phyloP scores from a whole-genome alignment of 2,113 vertebrate genomes.

The Lepisosteus osseus region DNA sequence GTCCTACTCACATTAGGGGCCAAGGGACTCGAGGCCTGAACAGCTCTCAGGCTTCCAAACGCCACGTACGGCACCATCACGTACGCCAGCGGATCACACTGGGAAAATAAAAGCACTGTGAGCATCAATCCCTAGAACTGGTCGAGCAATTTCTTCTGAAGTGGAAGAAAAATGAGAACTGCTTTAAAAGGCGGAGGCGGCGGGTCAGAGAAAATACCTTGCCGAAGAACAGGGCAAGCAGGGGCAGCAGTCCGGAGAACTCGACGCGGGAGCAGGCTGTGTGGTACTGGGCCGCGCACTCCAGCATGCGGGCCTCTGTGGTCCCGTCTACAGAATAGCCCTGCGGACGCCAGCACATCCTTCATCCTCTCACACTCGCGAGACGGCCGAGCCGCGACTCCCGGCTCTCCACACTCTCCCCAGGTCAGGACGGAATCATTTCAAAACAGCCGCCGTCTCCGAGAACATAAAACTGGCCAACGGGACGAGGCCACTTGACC shows the following conservation, averaged over 20 bases:
- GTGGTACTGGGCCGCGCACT: conserved; percentile 66
- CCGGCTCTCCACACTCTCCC: no score
- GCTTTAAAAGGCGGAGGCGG: no score
- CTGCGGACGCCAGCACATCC: conserved; percentile 41
- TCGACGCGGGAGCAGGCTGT: conserved; percentile 51
- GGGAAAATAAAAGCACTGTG: not conserved
- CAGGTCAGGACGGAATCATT: no score
- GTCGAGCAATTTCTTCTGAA: no score
- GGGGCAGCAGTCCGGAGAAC: conserved; percentile 59
- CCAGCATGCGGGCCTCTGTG: conserved; percentile 64
- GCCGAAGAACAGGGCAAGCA: conserved; percentile 72
- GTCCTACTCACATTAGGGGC: conserved; percentile 61
- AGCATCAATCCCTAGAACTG: no score
- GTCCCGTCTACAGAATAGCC: conserved; percentile 69
- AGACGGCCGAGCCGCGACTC: no score
- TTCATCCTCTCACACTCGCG: conserved; percentile 11
- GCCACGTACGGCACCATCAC: conserved; percentile 74
- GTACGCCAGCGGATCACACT: conserved; percentile 76
- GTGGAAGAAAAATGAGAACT: no score
- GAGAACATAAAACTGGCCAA: no score
- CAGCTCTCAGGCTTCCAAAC: conserved; percentile 52
- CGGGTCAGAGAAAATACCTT: conserved; percentile 54
- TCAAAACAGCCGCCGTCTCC: no score
- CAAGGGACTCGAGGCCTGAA: conserved; percentile 64
- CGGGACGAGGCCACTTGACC: no score